phyloP scores from a whole-genome alignment of 2,113 vertebrate species.

The Onychorhynchus coronatus region DNA sequence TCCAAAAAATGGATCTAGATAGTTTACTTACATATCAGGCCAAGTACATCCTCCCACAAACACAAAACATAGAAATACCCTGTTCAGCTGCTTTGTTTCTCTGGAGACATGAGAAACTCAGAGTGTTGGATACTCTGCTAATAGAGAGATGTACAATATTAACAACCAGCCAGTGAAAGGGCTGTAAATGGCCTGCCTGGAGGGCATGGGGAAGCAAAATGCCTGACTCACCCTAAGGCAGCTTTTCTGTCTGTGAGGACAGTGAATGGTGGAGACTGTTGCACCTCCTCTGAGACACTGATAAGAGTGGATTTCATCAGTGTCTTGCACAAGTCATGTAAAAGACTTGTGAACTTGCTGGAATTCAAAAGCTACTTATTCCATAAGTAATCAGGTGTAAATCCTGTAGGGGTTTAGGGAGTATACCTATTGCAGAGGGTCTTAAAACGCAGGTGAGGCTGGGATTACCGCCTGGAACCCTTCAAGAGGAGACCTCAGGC shows the following conservation, averaged over 20 bases:
- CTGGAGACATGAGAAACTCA: not conserved
- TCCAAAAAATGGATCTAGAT: not conserved
- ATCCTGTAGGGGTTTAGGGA: not conserved
- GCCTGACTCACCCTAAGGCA: not conserved
- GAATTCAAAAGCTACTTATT: not conserved
- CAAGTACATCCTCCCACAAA: not conserved
- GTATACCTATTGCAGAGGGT: not conserved
- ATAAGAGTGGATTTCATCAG: not conserved
- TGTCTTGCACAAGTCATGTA: not conserved
- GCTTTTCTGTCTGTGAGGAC: not conserved
- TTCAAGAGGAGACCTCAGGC: not conserved
- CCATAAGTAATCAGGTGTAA: not conserved
- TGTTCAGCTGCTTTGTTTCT: not conserved
- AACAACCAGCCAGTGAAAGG: rapidly evolving
- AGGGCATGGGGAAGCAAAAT: not conserved
- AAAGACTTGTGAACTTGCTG: not conserved
- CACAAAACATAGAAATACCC: not conserved
- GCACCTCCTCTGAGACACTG: not conserved
- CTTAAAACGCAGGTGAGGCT: not conserved
- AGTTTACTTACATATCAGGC: not conserved
- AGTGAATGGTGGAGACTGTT: not conserved
- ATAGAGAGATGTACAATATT: not conserved
- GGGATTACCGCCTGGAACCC: not conserved
- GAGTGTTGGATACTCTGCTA: not conserved
- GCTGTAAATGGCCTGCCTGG: not conserved